phyloP scores from a whole-genome alignment of 1,140 invertebrate species.

The Amphibalanus amphitrite region DNA sequence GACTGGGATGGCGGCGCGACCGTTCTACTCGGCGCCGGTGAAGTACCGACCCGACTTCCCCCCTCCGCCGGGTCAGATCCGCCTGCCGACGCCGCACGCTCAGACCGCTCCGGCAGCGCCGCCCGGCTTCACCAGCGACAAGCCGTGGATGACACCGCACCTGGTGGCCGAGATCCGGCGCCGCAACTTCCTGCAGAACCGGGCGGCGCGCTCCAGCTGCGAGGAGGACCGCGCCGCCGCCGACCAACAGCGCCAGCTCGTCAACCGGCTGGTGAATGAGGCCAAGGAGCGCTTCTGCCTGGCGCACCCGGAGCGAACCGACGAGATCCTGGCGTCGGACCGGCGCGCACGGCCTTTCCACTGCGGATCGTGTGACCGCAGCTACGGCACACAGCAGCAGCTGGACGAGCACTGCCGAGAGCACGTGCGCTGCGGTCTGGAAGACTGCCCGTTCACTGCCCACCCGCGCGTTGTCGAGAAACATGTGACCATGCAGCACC shows the following conservation, averaged over 20 bases:
- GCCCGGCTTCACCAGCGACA: no score
- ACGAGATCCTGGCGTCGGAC: conserved; percentile 39
- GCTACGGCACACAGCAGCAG: conserved; percentile 38
- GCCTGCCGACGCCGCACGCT: no score
- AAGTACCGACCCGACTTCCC: no score
- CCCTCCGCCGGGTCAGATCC: no score
- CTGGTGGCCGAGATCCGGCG: neutral
- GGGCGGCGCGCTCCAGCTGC: neutral
- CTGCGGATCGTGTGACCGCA: conserved; percentile 40
- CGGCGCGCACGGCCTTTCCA: neutral
- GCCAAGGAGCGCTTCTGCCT: conserved; percentile 2
- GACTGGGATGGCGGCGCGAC: no score
- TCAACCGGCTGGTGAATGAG: neutral
- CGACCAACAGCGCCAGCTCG: neutral
- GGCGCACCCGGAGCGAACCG: neutral
- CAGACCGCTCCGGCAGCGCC: no score
- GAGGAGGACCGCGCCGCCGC: neutral
- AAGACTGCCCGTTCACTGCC: conserved; percentile 62
- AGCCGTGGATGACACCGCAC: neutral
- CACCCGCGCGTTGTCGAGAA: conserved; percentile 55
- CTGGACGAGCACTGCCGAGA: conserved; percentile 43
- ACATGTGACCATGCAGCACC: conserved; percentile 63
- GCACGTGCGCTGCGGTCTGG: conserved; percentile 45
- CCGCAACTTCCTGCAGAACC: neutral
- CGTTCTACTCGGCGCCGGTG: no score